Base-by-base conservation (phyloP, 1,140 invertebrate species). In the Scaptomyza hsui region DNA sequence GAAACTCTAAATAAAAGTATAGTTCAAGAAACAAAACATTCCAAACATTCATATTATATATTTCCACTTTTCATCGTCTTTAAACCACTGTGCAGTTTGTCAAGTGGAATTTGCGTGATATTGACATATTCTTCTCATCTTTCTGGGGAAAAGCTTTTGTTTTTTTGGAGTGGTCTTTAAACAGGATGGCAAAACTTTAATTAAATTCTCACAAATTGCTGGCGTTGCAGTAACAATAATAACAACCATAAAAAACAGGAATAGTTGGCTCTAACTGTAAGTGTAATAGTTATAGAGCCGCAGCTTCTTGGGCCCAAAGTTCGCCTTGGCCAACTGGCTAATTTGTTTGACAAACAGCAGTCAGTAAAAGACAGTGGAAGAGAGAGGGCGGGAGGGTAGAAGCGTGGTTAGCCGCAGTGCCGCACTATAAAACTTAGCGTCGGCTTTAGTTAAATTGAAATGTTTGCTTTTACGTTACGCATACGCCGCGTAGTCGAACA, bases 281-380 rank as follows among this genome's bases (percentile, higher is more conserved):
- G 10, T 18, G 42, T 35, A 21, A 26, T 15, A 13, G 15, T 6
- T 39, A 6, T 21, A 15, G 26, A 47, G 57, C 44, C 15, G 44
- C 44, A 10, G 52, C 32, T 24, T 19, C 47, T 18, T 32, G 24
- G 19, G 52, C 37, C n/a, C 39, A 70, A 78, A 78, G 63, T 74
- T 76, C 67, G 26, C 2, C 26, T 80, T 72, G 75, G 76, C 72
- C 76, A 80, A 78, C 68, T 80, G 80, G 72, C 77, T 80, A 80
- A 80, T 80, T 80, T 80, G 77, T 80, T 80, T 80, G 77, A 80
- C 77, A 80, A 80, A 80, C 77, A 79, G 76, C 55, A 44, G n/a
- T n/a, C n/a, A n/a, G n/a, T n/a, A 37, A n/a, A 0, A 39, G 39
- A 18, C 9, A 24, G 3, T 9, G 26, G 2, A 47, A 32, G 57